Conservation (phyloP, 2,797 vertebrate species). For the Leucoraja ocellata region DNA sequence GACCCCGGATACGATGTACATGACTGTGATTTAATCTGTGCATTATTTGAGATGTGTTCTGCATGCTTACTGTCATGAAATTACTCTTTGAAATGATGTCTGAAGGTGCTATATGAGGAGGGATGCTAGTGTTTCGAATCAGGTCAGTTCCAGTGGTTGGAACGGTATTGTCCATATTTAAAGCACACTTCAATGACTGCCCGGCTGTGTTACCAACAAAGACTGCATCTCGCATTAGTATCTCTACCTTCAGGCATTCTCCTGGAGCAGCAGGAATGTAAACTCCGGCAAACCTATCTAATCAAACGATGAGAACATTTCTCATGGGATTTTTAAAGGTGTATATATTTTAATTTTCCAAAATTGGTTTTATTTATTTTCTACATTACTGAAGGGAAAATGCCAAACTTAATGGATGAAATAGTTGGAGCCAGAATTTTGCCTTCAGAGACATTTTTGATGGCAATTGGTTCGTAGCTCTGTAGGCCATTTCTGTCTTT, state of each 20-base stretch:
- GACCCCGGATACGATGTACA: background rate
- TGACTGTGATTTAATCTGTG: background rate
- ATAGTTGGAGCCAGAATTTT: background rate
- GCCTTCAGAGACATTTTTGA: background rate
- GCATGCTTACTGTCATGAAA: background rate
- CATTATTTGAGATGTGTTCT: background rate
- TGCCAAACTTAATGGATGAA: background rate
- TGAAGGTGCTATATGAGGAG: background rate
- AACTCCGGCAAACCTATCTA: background rate
- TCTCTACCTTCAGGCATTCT: background rate
- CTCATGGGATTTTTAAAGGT: background rate
- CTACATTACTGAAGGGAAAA: background rate
- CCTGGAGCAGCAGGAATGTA: background rate
- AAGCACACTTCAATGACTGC: background rate
- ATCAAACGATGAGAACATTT: background rate
- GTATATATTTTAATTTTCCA: background rate
- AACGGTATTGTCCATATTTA: background rate
- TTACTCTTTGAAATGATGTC: background rate
- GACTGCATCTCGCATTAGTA: background rate
- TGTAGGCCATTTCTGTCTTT: background rate
- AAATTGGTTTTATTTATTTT: background rate
- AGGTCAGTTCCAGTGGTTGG: background rate
- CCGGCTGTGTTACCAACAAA: too few relatives aligned
- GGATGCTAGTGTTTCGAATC: background rate
- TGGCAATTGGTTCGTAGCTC: background rate